Evolutionary conservation across 2,797 vertebrate genomes (phyloP).

Genomic region (Pseudochromis fuscus): DNA sequence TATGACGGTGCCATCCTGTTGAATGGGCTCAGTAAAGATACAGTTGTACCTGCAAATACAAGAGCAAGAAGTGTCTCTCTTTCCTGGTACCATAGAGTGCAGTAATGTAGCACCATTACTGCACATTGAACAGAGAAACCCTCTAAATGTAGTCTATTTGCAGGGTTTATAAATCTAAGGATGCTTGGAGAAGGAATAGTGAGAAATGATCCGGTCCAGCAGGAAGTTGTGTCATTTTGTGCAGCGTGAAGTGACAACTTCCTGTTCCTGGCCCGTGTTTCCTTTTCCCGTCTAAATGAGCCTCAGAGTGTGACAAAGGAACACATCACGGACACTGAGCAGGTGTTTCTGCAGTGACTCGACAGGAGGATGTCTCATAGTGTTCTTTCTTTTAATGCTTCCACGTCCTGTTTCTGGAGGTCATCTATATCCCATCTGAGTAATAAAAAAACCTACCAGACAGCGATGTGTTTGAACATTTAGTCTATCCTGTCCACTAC

Average conservation of each 20-base stretch:
- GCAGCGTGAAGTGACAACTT: slow-evolving; percentile 47
- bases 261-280: slow-evolving; percentile 52
- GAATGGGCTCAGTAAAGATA: too few relatives aligned
- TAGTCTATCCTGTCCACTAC: accelerated
- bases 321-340: slow-evolving; percentile 29
- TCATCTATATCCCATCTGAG: slow-evolving; percentile 23
- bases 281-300: slow-evolving; percentile 44
- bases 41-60: too few relatives aligned
- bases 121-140: accelerated
- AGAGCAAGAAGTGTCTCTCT: too few relatives aligned
- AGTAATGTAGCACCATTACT: neutral
- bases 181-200: neutral
- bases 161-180: too few relatives aligned
- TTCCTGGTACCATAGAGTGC: too few relatives aligned
- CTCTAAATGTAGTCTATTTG: neutral
- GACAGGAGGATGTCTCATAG: slow-evolving; percentile 51
- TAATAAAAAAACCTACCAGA: slow-evolving; percentile 40
- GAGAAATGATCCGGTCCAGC: neutral
- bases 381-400: slow-evolving; percentile 58
- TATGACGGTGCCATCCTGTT: neutral
- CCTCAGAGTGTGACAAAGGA: slow-evolving; percentile 24
- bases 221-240: slow-evolving; percentile 48
- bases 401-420: slow-evolving; percentile 61
- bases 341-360: slow-evolving; percentile 31
- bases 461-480: neutral